Conservation (phyloP, 2,888 invertebrate genomes). For the Sthenelais limicola region DNA sequence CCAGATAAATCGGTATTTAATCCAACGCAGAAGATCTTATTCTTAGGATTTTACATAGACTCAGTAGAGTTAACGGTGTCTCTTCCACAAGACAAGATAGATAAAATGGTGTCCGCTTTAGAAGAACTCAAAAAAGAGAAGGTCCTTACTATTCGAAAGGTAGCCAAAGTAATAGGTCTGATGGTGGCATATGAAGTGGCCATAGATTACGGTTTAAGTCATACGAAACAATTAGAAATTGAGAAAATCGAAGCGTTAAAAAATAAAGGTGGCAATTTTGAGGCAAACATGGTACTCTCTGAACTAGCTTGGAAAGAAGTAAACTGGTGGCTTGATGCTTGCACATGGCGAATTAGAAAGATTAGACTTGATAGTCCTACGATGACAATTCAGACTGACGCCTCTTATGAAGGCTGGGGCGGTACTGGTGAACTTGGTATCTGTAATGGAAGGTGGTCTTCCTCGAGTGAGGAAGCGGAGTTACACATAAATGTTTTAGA, state of each 20-base stretch:
- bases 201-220: neutral
- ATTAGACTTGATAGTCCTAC: neutral
- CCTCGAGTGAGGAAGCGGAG: too few species aligned
- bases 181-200: neutral
- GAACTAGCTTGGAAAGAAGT: neutral
- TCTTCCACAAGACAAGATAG: neutral
- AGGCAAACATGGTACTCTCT: neutral
- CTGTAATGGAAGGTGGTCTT: neutral
- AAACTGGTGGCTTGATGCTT: neutral
- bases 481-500: constrained; percentile 14
- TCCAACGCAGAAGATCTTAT: neutral
- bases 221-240: neutral
- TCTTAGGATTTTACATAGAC: constrained; percentile 1
- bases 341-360: neutral
- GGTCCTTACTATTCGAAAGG: neutral
- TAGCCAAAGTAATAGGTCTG: neutral
- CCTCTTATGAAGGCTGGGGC: constrained; percentile 1
- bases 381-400: neutral
- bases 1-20: neutral
- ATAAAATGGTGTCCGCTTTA: neutral
- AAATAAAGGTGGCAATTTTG: neutral
- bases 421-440: neutral
- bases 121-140: neutral
- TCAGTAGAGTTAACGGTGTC: neutral
- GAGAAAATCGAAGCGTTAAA: neutral